Base-by-base conservation (phyloP, 2,888 invertebrate species). In the Tetragnatha montana region DNA sequence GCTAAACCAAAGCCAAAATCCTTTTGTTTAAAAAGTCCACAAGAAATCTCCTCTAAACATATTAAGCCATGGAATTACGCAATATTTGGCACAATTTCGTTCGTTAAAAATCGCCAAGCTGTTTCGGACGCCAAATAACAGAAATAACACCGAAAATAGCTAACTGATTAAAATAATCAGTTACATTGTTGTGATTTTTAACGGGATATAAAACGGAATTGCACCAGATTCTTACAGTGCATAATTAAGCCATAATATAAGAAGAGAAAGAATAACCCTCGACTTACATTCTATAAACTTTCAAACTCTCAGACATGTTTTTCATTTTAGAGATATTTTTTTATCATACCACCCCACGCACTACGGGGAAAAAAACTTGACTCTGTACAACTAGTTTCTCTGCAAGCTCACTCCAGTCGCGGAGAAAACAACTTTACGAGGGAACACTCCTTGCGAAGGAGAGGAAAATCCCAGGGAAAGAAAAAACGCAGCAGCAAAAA, bases 241-340 rank as follows among this genome's bases (percentile, higher is more conserved):
- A 35, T 35, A 35, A 4, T 35, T 8, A 60, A 70, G 22, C 6
- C 47, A 50, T 21, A 12, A 70, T 3, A 2, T 8, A 71, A 82
- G 22, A 8, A 73, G 35, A 14, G 8, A 81, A 17, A 47, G 50
- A 79, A 49, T 19, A 74, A 50, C 47, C 21, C 35, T 35, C 47
- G 35, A 86, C 89, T 89, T 82, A 89, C 89, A 89, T 89, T 78
- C 89, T 81, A 74, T 89, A 89, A 74, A 82, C 81, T 82, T 89
- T 89, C 68, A 89, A 79, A 71, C 86, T 89, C 76, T 89, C 89
- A 17, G 89, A 89, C 89, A 89, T 89, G 89, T 51, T 86, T 88
- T 80, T 60, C 60, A 60, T 60, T 71, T 79, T 71, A 35, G 7
- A 60, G 83, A 35, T 69, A 75, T 60, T 19, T n/a, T n/a, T n/a